phyloP scores from a whole-genome alignment of 2,113 vertebrate genomes.

The Oncorhynchus kisutch region DNA sequence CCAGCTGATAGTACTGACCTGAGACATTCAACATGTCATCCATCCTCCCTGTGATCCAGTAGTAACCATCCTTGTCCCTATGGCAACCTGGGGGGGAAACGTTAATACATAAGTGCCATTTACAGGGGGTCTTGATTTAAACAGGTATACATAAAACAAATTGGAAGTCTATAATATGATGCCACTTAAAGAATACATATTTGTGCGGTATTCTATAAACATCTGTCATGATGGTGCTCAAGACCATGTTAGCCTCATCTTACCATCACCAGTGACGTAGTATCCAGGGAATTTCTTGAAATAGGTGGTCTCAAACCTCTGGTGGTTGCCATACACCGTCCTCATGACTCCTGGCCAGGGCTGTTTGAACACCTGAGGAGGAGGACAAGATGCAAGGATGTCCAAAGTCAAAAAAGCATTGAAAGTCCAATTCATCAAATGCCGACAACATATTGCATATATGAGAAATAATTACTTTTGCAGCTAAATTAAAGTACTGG shows the following conservation, averaged over 20 bases:
- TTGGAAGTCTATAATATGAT: no score
- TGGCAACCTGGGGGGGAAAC: constrained; percentile 78
- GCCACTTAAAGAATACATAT: no score
- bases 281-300: constrained; percentile 98
- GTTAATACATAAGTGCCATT: not conserved
- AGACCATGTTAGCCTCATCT: constrained; percentile 27
- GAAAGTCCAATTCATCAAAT: no score
- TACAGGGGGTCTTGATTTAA: not conserved
- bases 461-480: no score
- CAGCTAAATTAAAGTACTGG: no score
- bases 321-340: constrained; percentile 86
- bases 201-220: no score
- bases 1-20: constrained; percentile 71
- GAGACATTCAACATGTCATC: constrained; percentile 99
- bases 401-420: not conserved
- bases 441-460: no score
- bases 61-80: constrained; percentile 94
- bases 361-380: constrained; percentile 90
- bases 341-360: constrained; percentile 98
- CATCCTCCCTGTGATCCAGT: constrained; percentile 97
- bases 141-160: no score
- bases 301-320: constrained; percentile 87
- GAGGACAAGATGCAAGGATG: not conserved
- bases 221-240: not conserved
- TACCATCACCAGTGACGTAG: constrained; percentile 95